phyloP scores from a whole-genome alignment of 2,888 invertebrate genomes.

The Sarcophaga variegata region DNA sequence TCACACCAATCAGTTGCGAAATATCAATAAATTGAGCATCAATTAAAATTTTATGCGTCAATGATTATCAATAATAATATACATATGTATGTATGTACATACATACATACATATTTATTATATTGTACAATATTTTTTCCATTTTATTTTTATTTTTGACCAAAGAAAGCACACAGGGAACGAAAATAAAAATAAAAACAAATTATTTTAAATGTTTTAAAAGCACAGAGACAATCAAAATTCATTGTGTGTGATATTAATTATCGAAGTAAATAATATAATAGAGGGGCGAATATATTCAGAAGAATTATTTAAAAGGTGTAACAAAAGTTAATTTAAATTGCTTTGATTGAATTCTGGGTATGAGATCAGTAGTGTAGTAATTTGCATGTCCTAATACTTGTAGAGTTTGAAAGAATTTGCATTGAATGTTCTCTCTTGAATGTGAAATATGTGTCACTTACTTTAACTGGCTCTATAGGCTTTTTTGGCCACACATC shows the following conservation, averaged over 20 bases:
- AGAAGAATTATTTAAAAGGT: background rate
- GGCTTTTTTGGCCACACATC: too few relatives aligned
- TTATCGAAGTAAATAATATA: too few relatives aligned
- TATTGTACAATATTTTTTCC: too few relatives aligned
- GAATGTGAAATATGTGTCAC: too few relatives aligned
- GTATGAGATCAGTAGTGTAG: too few relatives aligned
- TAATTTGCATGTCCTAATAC: too few relatives aligned
- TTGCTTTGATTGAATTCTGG: too few relatives aligned
- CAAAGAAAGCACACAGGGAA: background rate
- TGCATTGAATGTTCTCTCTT: too few relatives aligned
- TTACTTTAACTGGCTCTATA: too few relatives aligned
- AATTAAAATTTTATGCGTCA: slow-evolving; percentile 71
- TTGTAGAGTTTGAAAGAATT: too few relatives aligned
- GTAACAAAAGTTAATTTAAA: background rate
- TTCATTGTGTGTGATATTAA: background rate
- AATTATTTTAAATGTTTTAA: background rate
- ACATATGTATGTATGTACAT: background rate
- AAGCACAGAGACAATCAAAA: background rate
- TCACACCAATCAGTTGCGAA: slow-evolving; percentile 12
- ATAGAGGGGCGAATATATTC: too few relatives aligned
- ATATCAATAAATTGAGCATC: slow-evolving; percentile 25
- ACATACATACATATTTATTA: too few relatives aligned
- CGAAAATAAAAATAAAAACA: background rate
- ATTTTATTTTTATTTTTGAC: background rate
- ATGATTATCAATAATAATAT: slow-evolving; percentile 47